Conservation (phyloP, 2,797 vertebrate species). For the Lepidocolaptes lacrymiger region DNA sequence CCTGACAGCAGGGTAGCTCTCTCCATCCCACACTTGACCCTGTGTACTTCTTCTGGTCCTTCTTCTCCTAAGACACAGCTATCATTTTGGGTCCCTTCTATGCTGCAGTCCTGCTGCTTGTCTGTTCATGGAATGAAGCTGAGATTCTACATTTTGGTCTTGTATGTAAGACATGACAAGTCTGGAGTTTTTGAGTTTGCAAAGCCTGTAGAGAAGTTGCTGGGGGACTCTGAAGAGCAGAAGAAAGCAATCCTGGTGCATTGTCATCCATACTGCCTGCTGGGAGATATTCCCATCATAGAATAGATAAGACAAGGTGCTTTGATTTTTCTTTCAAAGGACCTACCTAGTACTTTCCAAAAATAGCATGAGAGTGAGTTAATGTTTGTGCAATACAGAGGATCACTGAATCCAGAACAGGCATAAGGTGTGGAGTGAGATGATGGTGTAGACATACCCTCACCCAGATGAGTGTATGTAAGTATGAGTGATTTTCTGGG, state of each 20-base stretch:
- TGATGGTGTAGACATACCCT: not conserved
- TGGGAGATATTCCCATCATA: not conserved
- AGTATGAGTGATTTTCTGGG: not conserved
- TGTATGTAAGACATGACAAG: not conserved
- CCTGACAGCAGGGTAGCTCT: not conserved
- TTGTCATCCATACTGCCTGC: not conserved
- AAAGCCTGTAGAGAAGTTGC: not conserved
- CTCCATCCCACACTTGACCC: not conserved
- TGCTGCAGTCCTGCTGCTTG: not conserved
- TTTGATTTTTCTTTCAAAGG: constrained; percentile 1
- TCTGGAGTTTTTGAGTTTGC: not conserved
- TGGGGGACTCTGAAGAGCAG: not conserved
- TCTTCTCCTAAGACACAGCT: not conserved
- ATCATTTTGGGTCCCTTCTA: not conserved
- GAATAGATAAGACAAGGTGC: not conserved
- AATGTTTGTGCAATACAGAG: not conserved
- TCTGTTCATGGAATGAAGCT: not conserved
- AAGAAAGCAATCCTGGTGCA: not conserved
- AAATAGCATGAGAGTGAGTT: not conserved
- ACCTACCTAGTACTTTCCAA: not conserved
- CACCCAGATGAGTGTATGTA: not conserved
- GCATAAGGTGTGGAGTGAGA: not conserved
- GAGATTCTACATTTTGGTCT: not conserved
- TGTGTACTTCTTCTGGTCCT: not conserved
- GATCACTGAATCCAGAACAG: not conserved